Evolutionary conservation across 2,797 vertebrate species (phyloP), one percentile per base, ranked within the genome.

Genomic region (Mastacembelus armatus): DNA sequence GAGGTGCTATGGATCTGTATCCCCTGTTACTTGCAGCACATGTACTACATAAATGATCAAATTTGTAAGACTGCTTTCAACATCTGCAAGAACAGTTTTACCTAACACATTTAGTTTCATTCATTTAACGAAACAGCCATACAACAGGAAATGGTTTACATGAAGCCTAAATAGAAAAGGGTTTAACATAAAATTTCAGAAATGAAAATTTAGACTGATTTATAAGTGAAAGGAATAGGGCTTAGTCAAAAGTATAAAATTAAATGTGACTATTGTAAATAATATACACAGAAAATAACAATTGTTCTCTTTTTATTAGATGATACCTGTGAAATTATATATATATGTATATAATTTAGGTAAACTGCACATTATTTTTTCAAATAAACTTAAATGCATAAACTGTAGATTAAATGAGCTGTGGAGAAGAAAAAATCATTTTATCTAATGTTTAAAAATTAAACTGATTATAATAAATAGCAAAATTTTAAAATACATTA

Each of bases 1-100:
- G 91, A 92, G 90, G 90, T 92, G 90, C 90, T 92, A 91, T 91
- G 90, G 88, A 89, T 88, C 90, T 90, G 82, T 87, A 80, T 84
- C 86, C 87, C 40, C 81, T 66, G 79, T 79, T 77, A 85, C 72
- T 80, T 43, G 63, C 71, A 55, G 71, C 78, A 66, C 76, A 52
- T 68, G 68, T 42, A 69, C 75, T 83, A 68, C 64, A 58, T 39
- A 65, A 70, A 65, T 56, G 67, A 72, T 50, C 27, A 81, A 27
- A 62, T 81, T 64, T 77, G 33, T 43, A 78, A 72, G 32, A 81
- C 19, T 10, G 18, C 60, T 72, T 71, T 35, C 10, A 69, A 58
- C 30, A 58, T 42, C 61, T 77, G 62, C 44, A 36, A 57, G 49
- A 78, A 30, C 54, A 24, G 7, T 55, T 81, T 71, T 40, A 12